A percentile compares a stretch with the other conserved stretches of the same genome.
Evolutionary conservation across 2,888 invertebrate species (phyloP).

Genomic region (Rapana venosa): DNA sequence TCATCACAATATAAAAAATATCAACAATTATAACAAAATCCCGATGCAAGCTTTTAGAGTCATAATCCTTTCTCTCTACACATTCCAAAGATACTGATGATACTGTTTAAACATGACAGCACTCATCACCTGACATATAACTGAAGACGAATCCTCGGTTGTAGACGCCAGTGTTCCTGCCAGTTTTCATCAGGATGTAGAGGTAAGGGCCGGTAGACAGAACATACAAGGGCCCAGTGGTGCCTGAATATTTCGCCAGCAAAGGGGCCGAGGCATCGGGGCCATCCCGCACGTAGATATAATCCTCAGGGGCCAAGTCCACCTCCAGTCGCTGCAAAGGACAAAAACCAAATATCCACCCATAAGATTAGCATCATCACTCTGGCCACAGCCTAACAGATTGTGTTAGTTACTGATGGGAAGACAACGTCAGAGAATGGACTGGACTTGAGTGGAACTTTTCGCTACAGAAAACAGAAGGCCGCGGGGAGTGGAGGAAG

Average conservation of each 20-base stretch:
- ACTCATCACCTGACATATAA: constrained; percentile 42
- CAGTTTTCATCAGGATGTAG: constrained; percentile 47
- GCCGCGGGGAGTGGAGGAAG: no score
- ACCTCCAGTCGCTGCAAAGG: constrained; percentile 49
- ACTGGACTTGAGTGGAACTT: no score
- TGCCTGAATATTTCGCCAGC: constrained; percentile 40
- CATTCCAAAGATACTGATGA: neutral
- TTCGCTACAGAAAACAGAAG: no score
- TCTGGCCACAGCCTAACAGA: neutral
- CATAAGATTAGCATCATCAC: neutral
- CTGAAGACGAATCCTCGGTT: constrained; percentile 48
- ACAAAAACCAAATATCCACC: neutral
- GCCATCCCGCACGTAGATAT: constrained; percentile 51
- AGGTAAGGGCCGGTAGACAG: constrained; percentile 50
- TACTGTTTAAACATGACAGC: neutral
- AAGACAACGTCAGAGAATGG: no score
- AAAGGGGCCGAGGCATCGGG: constrained; percentile 41
- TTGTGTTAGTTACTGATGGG: no score
- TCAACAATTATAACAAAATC: no score
- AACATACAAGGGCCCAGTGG: constrained; percentile 29
- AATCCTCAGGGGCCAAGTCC: constrained; percentile 49
- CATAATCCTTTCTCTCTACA: no score
- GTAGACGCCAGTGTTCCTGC: neutral
- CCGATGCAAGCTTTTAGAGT: no score
- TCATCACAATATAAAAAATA: no score